Evolutionary conservation across 2,797 vertebrate genomes (phyloP).

Genomic region (Galagoides demidoff): DNA sequence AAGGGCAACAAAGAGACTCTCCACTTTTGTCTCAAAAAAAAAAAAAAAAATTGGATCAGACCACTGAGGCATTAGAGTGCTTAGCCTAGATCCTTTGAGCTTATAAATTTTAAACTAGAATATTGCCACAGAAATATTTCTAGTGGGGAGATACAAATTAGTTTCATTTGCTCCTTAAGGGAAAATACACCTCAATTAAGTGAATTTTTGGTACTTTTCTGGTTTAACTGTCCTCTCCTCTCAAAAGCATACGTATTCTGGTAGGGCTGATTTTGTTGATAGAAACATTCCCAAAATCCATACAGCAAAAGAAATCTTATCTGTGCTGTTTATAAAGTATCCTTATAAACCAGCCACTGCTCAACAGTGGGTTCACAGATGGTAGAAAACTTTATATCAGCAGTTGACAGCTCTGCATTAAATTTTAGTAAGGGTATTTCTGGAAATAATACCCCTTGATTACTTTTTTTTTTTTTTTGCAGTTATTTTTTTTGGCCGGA

Average conservation of each 20-base stretch:
- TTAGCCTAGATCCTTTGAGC: background rate
- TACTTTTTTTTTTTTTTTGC: background rate
- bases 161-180: background rate
- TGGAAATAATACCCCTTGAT: background rate
- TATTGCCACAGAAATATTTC: background rate
- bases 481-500: too few relatives aligned
- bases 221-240: background rate
- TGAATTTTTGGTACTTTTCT: background rate
- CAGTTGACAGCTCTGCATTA: background rate
- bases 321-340: background rate
- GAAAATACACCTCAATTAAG: background rate
- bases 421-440: slow-evolving; percentile 17
- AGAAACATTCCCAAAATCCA: background rate
- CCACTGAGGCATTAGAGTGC: background rate
- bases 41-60: background rate
- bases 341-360: background rate
- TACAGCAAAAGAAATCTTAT: background rate
- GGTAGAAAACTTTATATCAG: background rate
- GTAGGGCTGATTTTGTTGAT: background rate
- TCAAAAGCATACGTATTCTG: background rate
- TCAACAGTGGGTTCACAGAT: background rate
- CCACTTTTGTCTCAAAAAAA: too few relatives aligned
- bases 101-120: background rate
- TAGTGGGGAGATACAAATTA: background rate
- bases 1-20: too few relatives aligned